phyloP scores from a whole-genome alignment of 2,888 invertebrate genomes.

The Podabrus alpinus region DNA sequence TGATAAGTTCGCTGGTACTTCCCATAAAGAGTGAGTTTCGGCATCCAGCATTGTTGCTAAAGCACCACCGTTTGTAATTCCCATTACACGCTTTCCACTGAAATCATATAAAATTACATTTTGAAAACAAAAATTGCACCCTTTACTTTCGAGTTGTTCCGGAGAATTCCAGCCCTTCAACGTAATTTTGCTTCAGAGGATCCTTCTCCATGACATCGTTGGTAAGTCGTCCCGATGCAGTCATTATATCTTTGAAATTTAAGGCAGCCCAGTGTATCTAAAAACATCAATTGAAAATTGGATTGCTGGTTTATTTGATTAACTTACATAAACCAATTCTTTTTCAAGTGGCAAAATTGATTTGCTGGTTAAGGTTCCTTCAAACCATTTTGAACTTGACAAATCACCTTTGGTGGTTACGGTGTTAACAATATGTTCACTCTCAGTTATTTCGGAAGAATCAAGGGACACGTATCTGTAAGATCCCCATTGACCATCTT shows the following conservation, averaged over 20 bases:
- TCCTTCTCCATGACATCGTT: slow-evolving; percentile 75
- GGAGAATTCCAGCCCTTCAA: slow-evolving; percentile 71
- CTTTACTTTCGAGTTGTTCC: slow-evolving; percentile 52
- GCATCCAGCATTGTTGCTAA: slow-evolving; percentile 61
- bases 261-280: slow-evolving; percentile 76
- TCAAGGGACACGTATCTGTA: slow-evolving; percentile 44
- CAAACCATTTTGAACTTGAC: slow-evolving; percentile 79
- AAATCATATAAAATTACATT: slow-evolving; percentile 68
- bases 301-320: slow-evolving; percentile 42
- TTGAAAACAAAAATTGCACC: background rate
- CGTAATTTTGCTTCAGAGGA: slow-evolving; percentile 66
- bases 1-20: slow-evolving; percentile 60
- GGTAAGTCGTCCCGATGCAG: slow-evolving; percentile 86
- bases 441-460: slow-evolving; percentile 45
- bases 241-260: slow-evolving; percentile 96
- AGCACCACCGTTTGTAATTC: slow-evolving; percentile 58
- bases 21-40: slow-evolving; percentile 56
- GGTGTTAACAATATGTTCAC: slow-evolving; percentile 67
- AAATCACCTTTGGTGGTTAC: slow-evolving; percentile 80
- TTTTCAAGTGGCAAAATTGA: background rate
- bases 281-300: slow-evolving; percentile 48
- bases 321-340: slow-evolving; percentile 29
- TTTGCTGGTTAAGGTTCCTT: slow-evolving; percentile 58
- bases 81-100: slow-evolving; percentile 54
- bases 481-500: slow-evolving; percentile 58